A percentile compares a stretch with the other conserved stretches of the same genome.
Conservation (phyloP, 2,888 invertebrate genomes). For the Brachycybe producta region DNA sequence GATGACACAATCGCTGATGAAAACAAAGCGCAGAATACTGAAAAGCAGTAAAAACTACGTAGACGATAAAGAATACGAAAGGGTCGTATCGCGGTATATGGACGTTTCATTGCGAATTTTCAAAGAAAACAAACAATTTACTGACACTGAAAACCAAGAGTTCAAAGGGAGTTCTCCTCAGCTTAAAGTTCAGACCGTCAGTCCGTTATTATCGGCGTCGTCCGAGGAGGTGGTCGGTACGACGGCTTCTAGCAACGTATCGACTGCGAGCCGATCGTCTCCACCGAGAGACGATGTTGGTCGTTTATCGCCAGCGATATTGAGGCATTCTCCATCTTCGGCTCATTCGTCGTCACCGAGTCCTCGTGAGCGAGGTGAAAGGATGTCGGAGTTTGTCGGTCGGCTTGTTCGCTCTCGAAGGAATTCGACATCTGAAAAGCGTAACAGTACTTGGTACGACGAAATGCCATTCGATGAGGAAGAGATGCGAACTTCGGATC, state of each 20-base stretch:
- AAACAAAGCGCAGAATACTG: not conserved
- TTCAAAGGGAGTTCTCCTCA: not conserved
- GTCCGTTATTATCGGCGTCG: slow-evolving; percentile 1
- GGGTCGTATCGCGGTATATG: slow-evolving; percentile 9
- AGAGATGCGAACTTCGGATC: not conserved
- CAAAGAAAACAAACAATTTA: slow-evolving; percentile 7
- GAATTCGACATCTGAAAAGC: slow-evolving; percentile 13
- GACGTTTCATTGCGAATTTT: slow-evolving; percentile 16
- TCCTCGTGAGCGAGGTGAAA: not conserved
- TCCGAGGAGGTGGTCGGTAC: not conserved
- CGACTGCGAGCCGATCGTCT: not conserved
- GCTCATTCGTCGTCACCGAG: slow-evolving; percentile 10
- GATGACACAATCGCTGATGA: not conserved
- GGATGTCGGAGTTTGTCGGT: slow-evolving; percentile 5
- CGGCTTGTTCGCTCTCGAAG: slow-evolving; percentile 7
- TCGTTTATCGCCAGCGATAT: not conserved
- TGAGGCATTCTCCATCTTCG: not conserved
- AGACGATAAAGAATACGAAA: slow-evolving; percentile 1
- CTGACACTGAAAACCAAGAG: not conserved
- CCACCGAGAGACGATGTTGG: not conserved
- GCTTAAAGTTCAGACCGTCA: too few species aligned
- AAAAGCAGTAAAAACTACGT: slow-evolving; percentile 7
- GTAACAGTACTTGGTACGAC: slow-evolving; percentile 14
- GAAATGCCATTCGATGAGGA: not conserved
- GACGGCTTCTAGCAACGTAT: not conserved